Percentiles rank a stretch among this genome's conserved stretches.
Evolutionary conservation across 2,797 vertebrate species (phyloP).

Genomic region (Tragelaphus eurycerus): DNA sequence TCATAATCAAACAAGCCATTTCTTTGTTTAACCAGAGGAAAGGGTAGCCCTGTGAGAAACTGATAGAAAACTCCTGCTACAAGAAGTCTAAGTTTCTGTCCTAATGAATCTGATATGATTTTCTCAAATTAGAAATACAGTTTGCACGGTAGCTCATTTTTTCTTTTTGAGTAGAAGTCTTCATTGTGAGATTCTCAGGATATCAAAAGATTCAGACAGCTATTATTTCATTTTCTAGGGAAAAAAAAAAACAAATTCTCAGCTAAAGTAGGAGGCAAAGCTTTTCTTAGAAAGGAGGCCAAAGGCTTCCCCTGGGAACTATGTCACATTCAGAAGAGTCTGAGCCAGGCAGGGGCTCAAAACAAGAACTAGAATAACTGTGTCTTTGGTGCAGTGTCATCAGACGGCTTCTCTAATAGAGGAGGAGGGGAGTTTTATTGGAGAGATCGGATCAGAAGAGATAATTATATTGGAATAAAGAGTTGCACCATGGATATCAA

Average conservation of each 20-base stretch:
- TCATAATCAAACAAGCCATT: not conserved
- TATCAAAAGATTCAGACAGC: not conserved
- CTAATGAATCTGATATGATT: not conserved
- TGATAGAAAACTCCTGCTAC: not conserved
- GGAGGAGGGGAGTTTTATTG: not conserved
- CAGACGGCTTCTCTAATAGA: not conserved
- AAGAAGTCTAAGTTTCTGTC: not conserved
- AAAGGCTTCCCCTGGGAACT: not conserved
- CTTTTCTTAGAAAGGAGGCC: not conserved
- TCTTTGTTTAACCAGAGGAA: not conserved
- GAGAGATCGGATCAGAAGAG: not conserved
- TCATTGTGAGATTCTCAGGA: not conserved
- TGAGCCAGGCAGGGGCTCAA: not conserved
- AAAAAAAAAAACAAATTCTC: not conserved
- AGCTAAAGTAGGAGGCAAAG: not conserved
- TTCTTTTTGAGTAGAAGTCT: not conserved
- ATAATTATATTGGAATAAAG: not conserved
- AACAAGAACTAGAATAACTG: not conserved
- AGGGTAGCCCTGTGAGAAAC: not conserved
- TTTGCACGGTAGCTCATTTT: not conserved
- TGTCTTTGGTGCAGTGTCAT: not conserved
- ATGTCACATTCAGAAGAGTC: not conserved
- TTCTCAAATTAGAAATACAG: not conserved
- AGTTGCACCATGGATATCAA: not conserved
- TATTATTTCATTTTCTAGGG: not conserved